Evolutionary conservation across 2,797 vertebrate species (phyloP), one percentile per base, ranked within the genome.

Genomic region (Eurystomus glaucurus): DNA sequence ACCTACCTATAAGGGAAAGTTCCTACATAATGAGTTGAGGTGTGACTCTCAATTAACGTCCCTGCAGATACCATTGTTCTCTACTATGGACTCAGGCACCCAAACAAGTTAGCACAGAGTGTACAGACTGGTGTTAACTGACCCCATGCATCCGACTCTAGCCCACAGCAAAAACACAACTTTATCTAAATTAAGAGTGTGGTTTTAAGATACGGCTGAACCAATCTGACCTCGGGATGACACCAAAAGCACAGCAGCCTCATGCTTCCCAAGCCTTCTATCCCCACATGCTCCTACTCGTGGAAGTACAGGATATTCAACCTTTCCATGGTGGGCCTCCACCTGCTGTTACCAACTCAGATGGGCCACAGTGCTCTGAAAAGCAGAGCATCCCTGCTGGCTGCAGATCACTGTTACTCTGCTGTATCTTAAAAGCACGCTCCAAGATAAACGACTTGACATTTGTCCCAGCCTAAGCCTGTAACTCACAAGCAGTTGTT

Each of bases 331-430:
- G 26, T 9, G 37, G 39, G 33, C 12, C 48, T 43, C 4, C 20
- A 22, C 7, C 22, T 2, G 6, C 13, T 5, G 2, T 10, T 3
- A 17, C 0, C 2, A 0, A n/a, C 31, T 15, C 26, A 12, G 10
- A 23, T 3, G 39, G 31, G 28, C 43, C 39, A 25, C 48, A 41
- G 65, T 6, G 17, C 7, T 25, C 45, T 2, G 0, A 29, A 75
- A 37, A 35, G 25, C 33, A 58, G 15, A 25, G 2, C 0, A 26
- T 2, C 16, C n/a, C 58, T n/a, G 3, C 26, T 1, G 21, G 22
- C 65, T 29, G 68, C 60, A 48, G 64, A 3, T 16, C 43, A 69
- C 10, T 20, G 15, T 4, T 5, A 11, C 28, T 1, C 11, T 3
- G 8, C 41, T 4, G 0, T n/a, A 20, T 4, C 64, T 70, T 19